A percentile compares a stretch with the other conserved stretches of the same genome.
Conservation (phyloP, 2,797 vertebrate genomes). For the Decapterus maruadsi region DNA sequence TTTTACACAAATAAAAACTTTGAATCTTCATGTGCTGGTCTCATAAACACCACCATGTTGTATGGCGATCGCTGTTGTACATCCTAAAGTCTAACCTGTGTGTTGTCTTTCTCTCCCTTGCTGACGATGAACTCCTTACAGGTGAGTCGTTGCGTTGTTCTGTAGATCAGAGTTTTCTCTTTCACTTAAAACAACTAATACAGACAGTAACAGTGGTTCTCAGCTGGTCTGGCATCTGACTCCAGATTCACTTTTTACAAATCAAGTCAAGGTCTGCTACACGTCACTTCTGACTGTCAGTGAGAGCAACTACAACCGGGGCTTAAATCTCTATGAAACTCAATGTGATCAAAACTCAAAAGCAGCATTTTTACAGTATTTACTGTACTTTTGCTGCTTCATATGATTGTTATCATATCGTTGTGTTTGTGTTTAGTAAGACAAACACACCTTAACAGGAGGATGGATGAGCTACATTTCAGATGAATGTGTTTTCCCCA, state of each 20-base stretch:
- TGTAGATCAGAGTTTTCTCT: background rate
- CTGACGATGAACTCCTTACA: conserved; percentile 45
- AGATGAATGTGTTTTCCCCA: no score
- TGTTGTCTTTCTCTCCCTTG: conserved; percentile 36
- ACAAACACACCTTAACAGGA: no score
- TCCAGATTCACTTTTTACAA: background rate
- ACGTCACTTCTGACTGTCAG: background rate
- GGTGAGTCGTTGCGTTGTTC: conserved; percentile 56
- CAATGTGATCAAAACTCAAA: background rate
- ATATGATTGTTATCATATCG: no score
- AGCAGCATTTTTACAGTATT: background rate
- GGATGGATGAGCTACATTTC: no score
- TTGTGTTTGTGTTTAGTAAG: no score
- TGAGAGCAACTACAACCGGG: no score
- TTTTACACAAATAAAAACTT: background rate
- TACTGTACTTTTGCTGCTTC: no score
- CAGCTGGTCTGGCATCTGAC: background rate
- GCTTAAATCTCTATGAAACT: background rate
- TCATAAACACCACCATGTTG: background rate
- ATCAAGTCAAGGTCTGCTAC: background rate
- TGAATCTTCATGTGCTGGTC: background rate
- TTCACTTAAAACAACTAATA: conserved; percentile 10
- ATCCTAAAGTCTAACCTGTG: background rate
- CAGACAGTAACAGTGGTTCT: conserved; percentile 5
- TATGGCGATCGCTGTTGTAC: background rate